These are phyloP conservation scores for Nineta flava DNA, from an alignment of 2,888 invertebrate species.

Conservation along the genomic window DNA sequence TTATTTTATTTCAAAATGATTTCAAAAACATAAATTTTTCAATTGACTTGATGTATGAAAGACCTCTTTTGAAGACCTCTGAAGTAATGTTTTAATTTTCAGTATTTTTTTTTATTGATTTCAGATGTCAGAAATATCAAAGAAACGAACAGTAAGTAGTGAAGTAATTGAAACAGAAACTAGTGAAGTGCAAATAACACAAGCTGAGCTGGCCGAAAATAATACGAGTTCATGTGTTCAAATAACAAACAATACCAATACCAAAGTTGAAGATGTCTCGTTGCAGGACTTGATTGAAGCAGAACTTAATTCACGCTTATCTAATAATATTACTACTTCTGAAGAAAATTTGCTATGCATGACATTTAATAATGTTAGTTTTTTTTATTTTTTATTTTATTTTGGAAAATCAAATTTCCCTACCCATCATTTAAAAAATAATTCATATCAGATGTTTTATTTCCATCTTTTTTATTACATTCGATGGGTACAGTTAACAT, in stretches of 20 bases:
- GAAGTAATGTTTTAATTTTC: too few relatives aligned
- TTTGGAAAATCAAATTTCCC: neutral
- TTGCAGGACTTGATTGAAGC: constrained; percentile 7
- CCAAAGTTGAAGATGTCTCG: constrained; percentile 1
- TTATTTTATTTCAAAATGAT: too few relatives aligned
- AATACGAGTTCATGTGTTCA: neutral
- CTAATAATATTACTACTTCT: neutral
- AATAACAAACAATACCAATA: neutral
- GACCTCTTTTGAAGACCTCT: too few relatives aligned
- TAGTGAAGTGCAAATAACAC: constrained; percentile 2
- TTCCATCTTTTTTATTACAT: neutral
- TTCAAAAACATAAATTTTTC: too few relatives aligned
- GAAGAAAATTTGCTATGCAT: constrained; percentile 3
- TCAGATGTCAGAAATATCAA: constrained; percentile 8
- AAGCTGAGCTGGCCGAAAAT: neutral
- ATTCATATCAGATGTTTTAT: neutral
- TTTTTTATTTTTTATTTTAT: constrained; percentile 1
- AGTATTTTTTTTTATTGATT: constrained; percentile 2
- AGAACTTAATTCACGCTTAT: constrained; percentile 6
- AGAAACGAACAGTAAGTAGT: constrained; percentile 6
- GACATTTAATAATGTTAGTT: constrained; percentile 5
- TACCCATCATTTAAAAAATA: too few relatives aligned
- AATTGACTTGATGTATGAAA: too few relatives aligned
- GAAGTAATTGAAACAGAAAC: neutral
- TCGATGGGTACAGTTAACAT: too few relatives aligned